Evolutionary conservation across 2,113 vertebrate genomes (phyloP), one percentile per base, ranked within the genome.

Genomic region (Actinemys pallida): DNA sequence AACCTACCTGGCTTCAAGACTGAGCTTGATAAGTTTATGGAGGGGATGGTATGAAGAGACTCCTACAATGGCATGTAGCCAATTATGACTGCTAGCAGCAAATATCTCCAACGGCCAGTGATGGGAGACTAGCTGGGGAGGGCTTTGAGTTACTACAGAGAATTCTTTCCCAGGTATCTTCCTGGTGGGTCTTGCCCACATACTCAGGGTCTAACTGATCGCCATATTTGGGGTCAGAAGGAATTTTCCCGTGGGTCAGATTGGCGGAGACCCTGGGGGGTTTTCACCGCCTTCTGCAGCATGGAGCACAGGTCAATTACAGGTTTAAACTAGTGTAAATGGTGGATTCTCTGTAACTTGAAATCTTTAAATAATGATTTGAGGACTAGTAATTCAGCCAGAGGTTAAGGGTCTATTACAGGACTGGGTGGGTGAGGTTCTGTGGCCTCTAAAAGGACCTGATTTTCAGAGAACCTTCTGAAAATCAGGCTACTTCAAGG

Each of bases 391-490:
- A 65, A 65, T 7, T 35, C 62, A 65, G 7, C 62, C 62, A 8
- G 7, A 35, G 10, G 27, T 59, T 59, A 29, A 12, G 57, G 29
- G 31, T n/a, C 62, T 29, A 35, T 65, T 65, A 65, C 16, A 35
- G 31, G 62, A 65, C 16, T 65, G 31, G 31, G 31, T 65, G 62
- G 31, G 4, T 65, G 62, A 8, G 13, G 31, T 35, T 65, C 31
- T 65, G 16, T 65, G 45, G 12, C 56, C 39, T 10, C 42, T 35
- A 35, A 90, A 5, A 84, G 83, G 19, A 39, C 78, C 81, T 88
- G 83, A 79, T 89, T 96, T 90, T 88, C 87, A 93, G 87, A 65
- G 14, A 84, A 85, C 24, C 87, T 52, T 76, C 45, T 88, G 56
- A 20, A 75, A 52, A 86, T 62, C 83, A 94, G 92, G 79, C 81